Base-by-base conservation (phyloP, 2,888 invertebrate genomes). In the Volucella inflata region DNA sequence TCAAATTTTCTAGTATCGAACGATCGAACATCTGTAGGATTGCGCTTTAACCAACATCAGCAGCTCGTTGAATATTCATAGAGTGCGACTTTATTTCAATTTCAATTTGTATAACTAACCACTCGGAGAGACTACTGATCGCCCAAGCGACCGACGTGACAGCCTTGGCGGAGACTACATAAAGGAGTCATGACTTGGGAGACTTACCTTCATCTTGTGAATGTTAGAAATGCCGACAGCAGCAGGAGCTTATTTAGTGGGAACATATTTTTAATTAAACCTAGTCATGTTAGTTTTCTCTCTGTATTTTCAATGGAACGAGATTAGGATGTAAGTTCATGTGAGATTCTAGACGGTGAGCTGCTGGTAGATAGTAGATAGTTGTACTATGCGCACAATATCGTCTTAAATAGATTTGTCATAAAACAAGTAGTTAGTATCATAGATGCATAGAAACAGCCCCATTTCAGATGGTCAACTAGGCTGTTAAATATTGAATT, bases 211-310 rank as follows among this genome's bases (percentile, higher is more conserved):
- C 21, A 14, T 46, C 46, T 42, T n/a, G n/a, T 53, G 36, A 53
- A 44, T n/a, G 11, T 30, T 30, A 30, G 30, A 14, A 30, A 30
- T 60, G 60, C 50, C 50, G 42, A 53, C 77, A 68, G 36, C 67
- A 50, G 50, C 76, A 76, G 75, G 67, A 65, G 76, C 14, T 76
- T 30, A 67, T 67, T 67, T 59, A 68, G 65, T 42, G 17, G 71
- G 50, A 64, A 72, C 67, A 72, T 30, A 67, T 55, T 72, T 78
- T 78, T 83, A 83, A 83, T 83, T 77, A 78, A 60, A n/a, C 67
- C 44, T 40, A 68, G 44, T 42, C 50, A 83, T 71, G 67, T 17
- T 44, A 6, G 11, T 40, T 60, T 65, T 65, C 14, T 65, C 14
- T 30, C 30, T 30, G 50, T 53, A 53, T 60, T 50, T 57, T 60